These are phyloP conservation scores for Trididemnum nubilum DNA, from an alignment of 23 tunicate genomes.

Conservation along the genomic window DNA sequence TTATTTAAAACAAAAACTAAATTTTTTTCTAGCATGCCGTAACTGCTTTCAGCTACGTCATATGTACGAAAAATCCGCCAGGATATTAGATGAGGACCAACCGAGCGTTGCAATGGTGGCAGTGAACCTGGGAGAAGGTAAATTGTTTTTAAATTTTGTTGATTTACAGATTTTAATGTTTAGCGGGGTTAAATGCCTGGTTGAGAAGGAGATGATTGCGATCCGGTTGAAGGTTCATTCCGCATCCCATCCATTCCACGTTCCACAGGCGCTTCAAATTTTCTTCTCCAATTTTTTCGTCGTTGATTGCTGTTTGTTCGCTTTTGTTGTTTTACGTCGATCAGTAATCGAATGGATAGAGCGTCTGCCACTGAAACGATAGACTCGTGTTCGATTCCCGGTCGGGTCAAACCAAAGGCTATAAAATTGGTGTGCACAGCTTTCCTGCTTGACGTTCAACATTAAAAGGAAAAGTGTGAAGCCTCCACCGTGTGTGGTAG, in stretches of 20 bases:
- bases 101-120: constrained; percentile 70
- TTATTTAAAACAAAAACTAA: no score
- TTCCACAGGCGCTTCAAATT: no score
- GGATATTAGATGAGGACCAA: constrained; percentile 50
- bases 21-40: background rate
- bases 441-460: no score
- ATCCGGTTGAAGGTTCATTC: background rate
- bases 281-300: background rate
- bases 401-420: no score
- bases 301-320: background rate
- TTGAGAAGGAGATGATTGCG: background rate
- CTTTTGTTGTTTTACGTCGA: background rate
- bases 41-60: constrained; percentile 48
- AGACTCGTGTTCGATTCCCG: no score
- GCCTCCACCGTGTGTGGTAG: no score
- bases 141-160: background rate
- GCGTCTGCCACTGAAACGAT: no score
- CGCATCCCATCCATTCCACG: no score
- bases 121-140: constrained; percentile 76
- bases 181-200: no score
- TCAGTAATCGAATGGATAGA: no score
- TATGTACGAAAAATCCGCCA: constrained; percentile 75
- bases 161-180: no score
- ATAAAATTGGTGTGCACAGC: background rate
- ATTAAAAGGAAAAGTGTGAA: no score